phyloP scores from a whole-genome alignment of 2,113 vertebrate species.

The Apodemus speciosus region DNA sequence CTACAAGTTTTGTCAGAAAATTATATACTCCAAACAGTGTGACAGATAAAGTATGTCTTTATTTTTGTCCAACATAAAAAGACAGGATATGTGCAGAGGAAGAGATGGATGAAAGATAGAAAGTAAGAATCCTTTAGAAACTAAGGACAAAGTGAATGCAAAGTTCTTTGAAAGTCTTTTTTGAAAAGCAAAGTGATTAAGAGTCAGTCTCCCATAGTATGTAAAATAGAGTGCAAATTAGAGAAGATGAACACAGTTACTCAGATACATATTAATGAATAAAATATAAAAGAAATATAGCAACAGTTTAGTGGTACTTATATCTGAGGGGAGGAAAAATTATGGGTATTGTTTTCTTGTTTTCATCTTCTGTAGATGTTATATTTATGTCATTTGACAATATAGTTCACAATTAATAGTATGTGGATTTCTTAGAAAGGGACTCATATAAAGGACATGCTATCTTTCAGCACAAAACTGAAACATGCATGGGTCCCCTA shows the following conservation, averaged over 20 bases:
- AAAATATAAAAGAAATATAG: not conserved
- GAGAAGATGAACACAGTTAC: not conserved
- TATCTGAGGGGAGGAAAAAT: not conserved
- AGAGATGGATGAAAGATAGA: not conserved
- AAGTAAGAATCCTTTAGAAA: not conserved
- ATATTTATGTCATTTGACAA: not conserved
- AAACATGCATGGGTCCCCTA: not conserved
- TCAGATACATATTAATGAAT: not conserved
- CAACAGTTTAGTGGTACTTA: not conserved
- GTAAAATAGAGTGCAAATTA: constrained; percentile 16
- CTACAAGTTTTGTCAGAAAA: not conserved
- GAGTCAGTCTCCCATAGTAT: constrained; percentile 24
- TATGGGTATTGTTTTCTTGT: not conserved
- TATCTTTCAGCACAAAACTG: not conserved
- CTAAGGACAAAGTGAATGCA: not conserved
- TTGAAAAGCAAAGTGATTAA: constrained; percentile 21
- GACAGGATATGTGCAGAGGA: not conserved
- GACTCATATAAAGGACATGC: not conserved
- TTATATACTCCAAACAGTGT: not conserved
- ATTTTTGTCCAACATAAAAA: not conserved
- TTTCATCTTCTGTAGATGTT: not conserved
- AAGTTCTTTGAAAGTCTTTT: not conserved
- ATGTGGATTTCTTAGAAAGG: not conserved
- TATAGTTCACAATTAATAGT: not conserved
- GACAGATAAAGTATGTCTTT: not conserved